Evolutionary conservation across 35 echinoderm and acorn worm species (phyloP).

Genomic region (Nesometra sesokonis): DNA sequence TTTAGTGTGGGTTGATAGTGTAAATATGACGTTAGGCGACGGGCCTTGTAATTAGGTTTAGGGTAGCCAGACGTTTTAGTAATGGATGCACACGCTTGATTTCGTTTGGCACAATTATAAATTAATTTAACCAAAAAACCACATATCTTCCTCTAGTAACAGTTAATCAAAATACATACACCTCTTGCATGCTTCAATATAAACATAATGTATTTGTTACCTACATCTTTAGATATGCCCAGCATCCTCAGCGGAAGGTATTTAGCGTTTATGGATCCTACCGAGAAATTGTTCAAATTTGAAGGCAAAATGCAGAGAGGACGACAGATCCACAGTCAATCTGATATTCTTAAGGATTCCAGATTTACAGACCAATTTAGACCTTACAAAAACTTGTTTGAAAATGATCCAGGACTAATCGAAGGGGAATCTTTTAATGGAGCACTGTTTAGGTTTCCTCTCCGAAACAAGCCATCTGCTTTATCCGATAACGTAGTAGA

Average conservation of each 20-base stretch:
- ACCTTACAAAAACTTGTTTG: constrained; percentile 41
- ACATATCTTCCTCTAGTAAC: no score
- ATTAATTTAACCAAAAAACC: no score
- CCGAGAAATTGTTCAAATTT: constrained; percentile 38
- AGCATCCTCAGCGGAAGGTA: constrained; percentile 42
- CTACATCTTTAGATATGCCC: constrained; percentile 65
- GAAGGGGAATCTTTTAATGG: constrained; percentile 12
- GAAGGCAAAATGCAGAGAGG: not conserved
- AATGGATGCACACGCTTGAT: no score
- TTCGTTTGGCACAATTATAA: no score
- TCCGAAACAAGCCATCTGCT: constrained; percentile 20
- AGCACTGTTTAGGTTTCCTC: constrained; percentile 76
- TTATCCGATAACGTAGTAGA: constrained; percentile 27
- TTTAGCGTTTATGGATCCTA: constrained; percentile 53
- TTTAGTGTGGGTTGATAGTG: no score
- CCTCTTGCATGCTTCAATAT: no score
- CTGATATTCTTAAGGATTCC: not conserved
- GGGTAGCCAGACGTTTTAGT: no score
- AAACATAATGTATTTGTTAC: no score
- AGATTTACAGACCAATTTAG: constrained; percentile 46
- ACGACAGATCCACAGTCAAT: not conserved
- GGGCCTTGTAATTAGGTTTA: no score
- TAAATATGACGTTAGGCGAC: no score
- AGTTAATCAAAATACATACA: no score
- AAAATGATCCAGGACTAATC: not conserved